Base-by-base conservation (phyloP, 1,140 invertebrate genomes). In the Macrotrachela quadricornifera region DNA sequence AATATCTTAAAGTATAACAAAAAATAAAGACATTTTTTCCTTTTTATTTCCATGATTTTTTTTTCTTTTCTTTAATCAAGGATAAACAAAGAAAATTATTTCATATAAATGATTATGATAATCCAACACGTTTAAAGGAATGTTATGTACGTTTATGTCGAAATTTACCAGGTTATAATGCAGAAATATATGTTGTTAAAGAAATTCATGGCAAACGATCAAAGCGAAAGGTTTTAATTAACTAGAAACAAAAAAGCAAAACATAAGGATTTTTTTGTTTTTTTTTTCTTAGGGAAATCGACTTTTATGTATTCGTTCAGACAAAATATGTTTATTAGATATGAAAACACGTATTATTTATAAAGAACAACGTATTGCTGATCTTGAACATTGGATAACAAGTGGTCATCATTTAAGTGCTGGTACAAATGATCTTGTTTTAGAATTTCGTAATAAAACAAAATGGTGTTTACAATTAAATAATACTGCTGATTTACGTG, bases 91-190 rank as follows among this genome's bases (percentile, higher is more conserved):
- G 30, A 10, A 47, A 39, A 16, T 49, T 54, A 13, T 10, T 21
- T 14, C 46, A 54, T 10, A n/a, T 40, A 9, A 45, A 18, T 39
- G 48, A 54, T 30, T 50, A 38, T 40, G 38, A 38, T 18, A 40
- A 49, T 15, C 46, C 42, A 17, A 11, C 42, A 8, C 41, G 38
- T 21, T 64, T 80, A 57, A 80, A 80, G 62, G 76, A 77, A 56
- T 66, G 79, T 18, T 80, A 80, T 63, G 72, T 79, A 36, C 77
- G 78, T 59, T 78, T 76, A 51, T 77, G 76, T 60, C 75, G 75
- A 57, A 71, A 78, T 47, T 65, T 80, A 41, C 78, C 78, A 4
- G 72, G 76, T 6, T 78, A 74, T 64, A 75, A 77, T 10, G 80
- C 78, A 62, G 74, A 76, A 57, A 67, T 80, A 6, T 79, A 77